Percentiles rank a stretch among this genome's conserved stretches.
These are phyloP conservation scores for Bujurquina vittata DNA, from an alignment of 2,113 vertebrate genomes.

Conservation along the genomic window DNA sequence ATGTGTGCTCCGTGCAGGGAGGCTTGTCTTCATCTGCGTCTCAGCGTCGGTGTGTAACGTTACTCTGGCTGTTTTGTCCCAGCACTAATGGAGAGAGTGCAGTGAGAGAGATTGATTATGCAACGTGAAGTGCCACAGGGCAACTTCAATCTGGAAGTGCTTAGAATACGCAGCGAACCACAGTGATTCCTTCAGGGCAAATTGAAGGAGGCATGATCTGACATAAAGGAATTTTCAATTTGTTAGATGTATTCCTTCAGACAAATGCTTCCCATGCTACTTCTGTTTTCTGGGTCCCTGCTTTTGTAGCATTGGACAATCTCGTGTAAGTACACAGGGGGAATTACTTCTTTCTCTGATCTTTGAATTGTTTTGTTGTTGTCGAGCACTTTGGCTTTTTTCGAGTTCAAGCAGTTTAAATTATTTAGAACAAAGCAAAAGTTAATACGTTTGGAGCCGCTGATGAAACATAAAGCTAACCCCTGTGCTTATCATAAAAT, in stretches of 20 bases:
- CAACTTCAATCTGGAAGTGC: slow-evolving; percentile 80
- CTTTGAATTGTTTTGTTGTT: slow-evolving; percentile 65
- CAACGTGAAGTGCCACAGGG: slow-evolving; percentile 78
- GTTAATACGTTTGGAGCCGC: slow-evolving; percentile 62
- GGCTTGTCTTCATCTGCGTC: slow-evolving; percentile 35
- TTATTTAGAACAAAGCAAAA: slow-evolving; percentile 69
- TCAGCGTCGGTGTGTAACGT: slow-evolving; percentile 49
- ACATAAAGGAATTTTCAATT: slow-evolving; percentile 79
- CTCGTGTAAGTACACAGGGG: slow-evolving; percentile 35
- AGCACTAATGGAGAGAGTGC: slow-evolving; percentile 59
- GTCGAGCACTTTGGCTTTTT: slow-evolving; percentile 56
- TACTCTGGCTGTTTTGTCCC: slow-evolving; percentile 64
- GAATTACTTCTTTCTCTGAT: slow-evolving; percentile 61
- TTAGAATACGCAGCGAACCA: slow-evolving; percentile 66
- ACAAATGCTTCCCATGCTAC: slow-evolving; percentile 72
- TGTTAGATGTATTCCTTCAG: slow-evolving; percentile 72
- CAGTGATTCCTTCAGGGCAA: slow-evolving; percentile 68
- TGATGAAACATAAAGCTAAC: slow-evolving; percentile 73
- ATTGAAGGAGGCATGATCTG: slow-evolving; percentile 78
- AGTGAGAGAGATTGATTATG: slow-evolving; percentile 78
- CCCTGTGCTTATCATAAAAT: slow-evolving; percentile 77
- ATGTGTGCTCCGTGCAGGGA: slow-evolving; percentile 28
- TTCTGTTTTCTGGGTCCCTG: slow-evolving; percentile 35
- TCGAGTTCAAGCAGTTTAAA: slow-evolving; percentile 67
- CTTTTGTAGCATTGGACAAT: slow-evolving; percentile 49